Conservation (phyloP, 2,888 invertebrate species). For the Synanthedon vespiformis region DNA sequence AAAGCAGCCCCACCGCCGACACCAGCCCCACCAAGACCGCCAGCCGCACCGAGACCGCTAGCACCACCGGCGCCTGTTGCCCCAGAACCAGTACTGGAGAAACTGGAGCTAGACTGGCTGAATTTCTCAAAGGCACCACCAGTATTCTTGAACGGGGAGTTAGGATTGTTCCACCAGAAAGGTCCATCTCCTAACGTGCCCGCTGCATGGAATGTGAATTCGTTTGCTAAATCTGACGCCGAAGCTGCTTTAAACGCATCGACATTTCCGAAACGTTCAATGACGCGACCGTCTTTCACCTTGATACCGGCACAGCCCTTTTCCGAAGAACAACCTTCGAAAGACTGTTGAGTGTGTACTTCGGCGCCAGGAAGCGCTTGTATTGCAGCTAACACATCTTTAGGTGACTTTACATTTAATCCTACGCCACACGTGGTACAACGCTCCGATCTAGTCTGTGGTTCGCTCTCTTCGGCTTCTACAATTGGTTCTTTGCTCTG, state of each 20-base stretch:
- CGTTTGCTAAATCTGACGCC: slow-evolving; percentile 31
- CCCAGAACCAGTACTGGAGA: slow-evolving; percentile 17
- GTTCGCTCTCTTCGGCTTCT: slow-evolving; percentile 40
- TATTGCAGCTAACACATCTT: slow-evolving; percentile 36
- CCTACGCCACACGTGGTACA: slow-evolving; percentile 39
- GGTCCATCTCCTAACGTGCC: slow-evolving; percentile 40
- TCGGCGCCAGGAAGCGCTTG: slow-evolving; percentile 39
- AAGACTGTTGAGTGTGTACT: slow-evolving; percentile 53
- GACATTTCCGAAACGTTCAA: slow-evolving; percentile 49
- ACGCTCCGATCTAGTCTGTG: slow-evolving; percentile 39
- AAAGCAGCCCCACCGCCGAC: slow-evolving; percentile 6
- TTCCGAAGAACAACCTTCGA: slow-evolving; percentile 50
- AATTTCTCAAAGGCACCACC: slow-evolving; percentile 41
- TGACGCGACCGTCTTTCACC: slow-evolving; percentile 52
- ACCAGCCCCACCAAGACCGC: slow-evolving; percentile 14
- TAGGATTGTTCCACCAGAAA: slow-evolving; percentile 73
- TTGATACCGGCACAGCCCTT: slow-evolving; percentile 62
- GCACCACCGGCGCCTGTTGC: slow-evolving; percentile 15
- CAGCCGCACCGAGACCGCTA: slow-evolving; percentile 17
- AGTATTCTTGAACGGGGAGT: slow-evolving; percentile 69
- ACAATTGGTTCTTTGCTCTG: slow-evolving; percentile 33
- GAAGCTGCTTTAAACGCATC: slow-evolving; percentile 48
- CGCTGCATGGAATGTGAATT: slow-evolving; percentile 49
- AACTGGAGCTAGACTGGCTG: slow-evolving; percentile 42
- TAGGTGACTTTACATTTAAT: slow-evolving; percentile 31